Conservation (phyloP, 2,888 invertebrate genomes). For the Agrilus cyanescens region DNA sequence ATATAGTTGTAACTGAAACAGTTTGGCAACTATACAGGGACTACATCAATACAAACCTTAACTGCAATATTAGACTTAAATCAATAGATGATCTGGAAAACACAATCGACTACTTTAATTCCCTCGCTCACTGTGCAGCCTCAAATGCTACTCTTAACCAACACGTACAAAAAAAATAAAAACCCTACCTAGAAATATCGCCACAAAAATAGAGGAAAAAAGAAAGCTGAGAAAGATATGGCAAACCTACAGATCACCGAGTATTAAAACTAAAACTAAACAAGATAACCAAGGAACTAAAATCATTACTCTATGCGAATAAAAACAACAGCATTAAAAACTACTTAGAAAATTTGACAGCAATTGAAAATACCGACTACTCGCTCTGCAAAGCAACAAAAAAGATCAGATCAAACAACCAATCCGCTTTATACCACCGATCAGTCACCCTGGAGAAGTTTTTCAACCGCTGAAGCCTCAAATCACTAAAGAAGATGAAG, state of each 20-base stretch:
- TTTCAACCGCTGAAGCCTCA: too few relatives aligned
- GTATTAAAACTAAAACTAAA: constrained; percentile 10
- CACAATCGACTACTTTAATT: constrained; percentile 8
- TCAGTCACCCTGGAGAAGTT: constrained; percentile 1
- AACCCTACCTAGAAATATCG: constrained; percentile 8
- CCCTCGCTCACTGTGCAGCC: constrained; percentile 8
- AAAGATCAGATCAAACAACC: constrained; percentile 2
- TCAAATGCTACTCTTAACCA: constrained; percentile 3
- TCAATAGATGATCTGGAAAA: constrained; percentile 11
- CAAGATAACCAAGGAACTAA: constrained; percentile 10
- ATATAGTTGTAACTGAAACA: constrained; percentile 3
- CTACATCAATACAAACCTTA: constrained; percentile 4
- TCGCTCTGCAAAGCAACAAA: constrained; percentile 7
- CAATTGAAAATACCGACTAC: constrained; percentile 4
- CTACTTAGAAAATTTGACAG: constrained; percentile 6
- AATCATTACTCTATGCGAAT: constrained; percentile 5
- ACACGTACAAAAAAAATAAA: not conserved
- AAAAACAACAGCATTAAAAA: constrained; percentile 6
- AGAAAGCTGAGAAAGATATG: constrained; percentile 11
- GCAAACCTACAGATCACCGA: constrained; percentile 9
- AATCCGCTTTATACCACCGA: constrained; percentile 1
- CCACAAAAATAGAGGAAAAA: constrained; percentile 12
- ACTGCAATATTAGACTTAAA: constrained; percentile 11
- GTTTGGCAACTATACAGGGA: constrained; percentile 10
- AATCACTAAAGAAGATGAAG: too few relatives aligned